A percentile compares a stretch with the other conserved stretches of the same genome.
These are phyloP conservation scores for Stichodactyla mertensii DNA, from an alignment of 64 coral and sea anemone species.

Conservation along the genomic window DNA sequence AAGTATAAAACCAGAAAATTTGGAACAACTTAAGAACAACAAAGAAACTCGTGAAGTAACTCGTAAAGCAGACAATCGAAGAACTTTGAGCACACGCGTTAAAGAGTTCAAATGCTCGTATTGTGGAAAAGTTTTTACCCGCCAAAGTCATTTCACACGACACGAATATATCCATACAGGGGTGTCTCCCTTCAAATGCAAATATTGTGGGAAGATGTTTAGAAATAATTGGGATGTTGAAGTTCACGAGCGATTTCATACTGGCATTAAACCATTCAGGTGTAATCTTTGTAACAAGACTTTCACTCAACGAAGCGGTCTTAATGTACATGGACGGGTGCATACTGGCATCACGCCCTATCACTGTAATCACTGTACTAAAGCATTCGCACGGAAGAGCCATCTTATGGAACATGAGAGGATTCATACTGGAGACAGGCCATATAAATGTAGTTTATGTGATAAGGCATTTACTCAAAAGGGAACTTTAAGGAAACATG, in stretches of 20 bases:
- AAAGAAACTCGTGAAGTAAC: neutral
- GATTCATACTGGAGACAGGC: neutral
- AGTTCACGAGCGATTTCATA: slow-evolving; percentile 5
- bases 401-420: neutral
- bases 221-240: neutral
- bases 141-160: neutral
- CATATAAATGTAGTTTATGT: neutral
- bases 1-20: neutral
- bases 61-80: neutral
- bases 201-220: neutral
- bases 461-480: neutral
- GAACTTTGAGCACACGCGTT: neutral
- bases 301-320: neutral
- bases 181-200: neutral
- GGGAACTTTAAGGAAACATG: neutral
- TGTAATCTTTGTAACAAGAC: slow-evolving; percentile 20
- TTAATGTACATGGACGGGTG: neutral
- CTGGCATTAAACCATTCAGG: slow-evolving; percentile 8
- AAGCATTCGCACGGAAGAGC: neutral
- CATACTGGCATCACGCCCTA: neutral
- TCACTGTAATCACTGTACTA: neutral
- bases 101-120: neutral
- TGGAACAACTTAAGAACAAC: neutral
- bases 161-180: neutral
- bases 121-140: neutral